Evolutionary conservation across 2,113 vertebrate species (phyloP).

Genomic region (Spilogale gracilis): DNA sequence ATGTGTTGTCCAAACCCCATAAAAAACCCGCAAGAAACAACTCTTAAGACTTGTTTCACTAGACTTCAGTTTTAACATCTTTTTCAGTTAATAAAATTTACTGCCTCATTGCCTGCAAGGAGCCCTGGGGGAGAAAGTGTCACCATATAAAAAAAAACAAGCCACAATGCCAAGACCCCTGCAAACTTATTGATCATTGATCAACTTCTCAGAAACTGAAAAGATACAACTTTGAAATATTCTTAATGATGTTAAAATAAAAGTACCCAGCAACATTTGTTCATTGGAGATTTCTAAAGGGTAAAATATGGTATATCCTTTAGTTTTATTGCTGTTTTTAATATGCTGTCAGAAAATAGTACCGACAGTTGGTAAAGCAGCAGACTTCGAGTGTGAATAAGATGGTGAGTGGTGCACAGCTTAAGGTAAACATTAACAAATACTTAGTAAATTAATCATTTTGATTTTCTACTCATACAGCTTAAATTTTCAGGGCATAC

Average conservation of each 20-base stretch:
- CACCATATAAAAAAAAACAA: neutral
- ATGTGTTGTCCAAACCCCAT: accelerated
- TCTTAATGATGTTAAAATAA: neutral
- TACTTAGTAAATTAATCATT: neutral
- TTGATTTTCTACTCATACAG: accelerated
- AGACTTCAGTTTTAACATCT: neutral
- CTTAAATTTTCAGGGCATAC: neutral
- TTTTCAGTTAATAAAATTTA: neutral
- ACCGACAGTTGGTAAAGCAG: neutral
- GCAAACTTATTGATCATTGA: neutral
- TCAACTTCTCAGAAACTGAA: neutral
- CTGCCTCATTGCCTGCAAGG: neutral
- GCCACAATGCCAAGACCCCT: neutral
- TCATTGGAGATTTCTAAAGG: neutral
- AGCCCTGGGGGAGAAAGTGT: accelerated
- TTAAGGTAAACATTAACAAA: neutral
- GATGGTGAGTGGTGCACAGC: neutral
- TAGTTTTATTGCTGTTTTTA: neutral
- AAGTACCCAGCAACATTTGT: neutral
- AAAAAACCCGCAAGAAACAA: neutral
- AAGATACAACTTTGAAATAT: accelerated
- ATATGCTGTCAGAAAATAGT: neutral
- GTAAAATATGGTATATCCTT: neutral
- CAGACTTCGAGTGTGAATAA: neutral
- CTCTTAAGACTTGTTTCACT: neutral